Conservation (phyloP, 1,140 invertebrate species). For the Episyrphus balteatus region DNA sequence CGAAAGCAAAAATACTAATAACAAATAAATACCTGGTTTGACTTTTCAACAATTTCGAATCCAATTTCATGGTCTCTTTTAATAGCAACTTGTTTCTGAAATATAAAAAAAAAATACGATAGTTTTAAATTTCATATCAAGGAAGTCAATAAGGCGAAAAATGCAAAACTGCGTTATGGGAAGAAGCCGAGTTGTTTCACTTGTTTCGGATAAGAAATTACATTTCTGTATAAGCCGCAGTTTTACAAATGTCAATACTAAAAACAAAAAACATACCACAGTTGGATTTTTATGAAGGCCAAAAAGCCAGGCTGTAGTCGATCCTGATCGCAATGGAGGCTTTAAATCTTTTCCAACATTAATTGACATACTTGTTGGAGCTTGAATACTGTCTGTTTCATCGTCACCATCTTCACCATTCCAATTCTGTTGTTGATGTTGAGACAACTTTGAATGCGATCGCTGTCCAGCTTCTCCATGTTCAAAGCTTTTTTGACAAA, state of each 20-base stretch:
- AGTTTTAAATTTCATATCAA: neutral
- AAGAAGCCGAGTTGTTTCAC: too few species aligned
- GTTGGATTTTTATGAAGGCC: slow-evolving; percentile 49
- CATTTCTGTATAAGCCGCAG: too few species aligned
- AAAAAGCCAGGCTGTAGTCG: slow-evolving; percentile 42
- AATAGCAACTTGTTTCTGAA: slow-evolving; percentile 25
- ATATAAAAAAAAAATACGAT: slow-evolving; percentile 1
- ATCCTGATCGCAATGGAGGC: neutral
- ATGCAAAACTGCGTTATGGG: too few species aligned
- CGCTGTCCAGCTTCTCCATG: too few species aligned
- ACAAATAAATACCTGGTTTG: slow-evolving; percentile 19
- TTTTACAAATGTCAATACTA: too few species aligned
- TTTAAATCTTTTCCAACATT: slow-evolving; percentile 16
- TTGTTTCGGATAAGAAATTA: too few species aligned
- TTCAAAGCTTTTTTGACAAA: neutral
- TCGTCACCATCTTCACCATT: slow-evolving; percentile 2
- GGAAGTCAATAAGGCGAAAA: too few species aligned
- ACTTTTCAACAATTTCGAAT: slow-evolving; percentile 25
- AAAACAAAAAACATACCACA: slow-evolving; percentile 34
- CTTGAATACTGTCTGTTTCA: slow-evolving; percentile 11
- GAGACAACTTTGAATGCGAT: neutral
- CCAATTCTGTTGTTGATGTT: slow-evolving; percentile 4
- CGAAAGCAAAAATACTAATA: too few species aligned
- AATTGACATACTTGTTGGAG: slow-evolving; percentile 24
- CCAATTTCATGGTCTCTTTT: slow-evolving; percentile 23